These are phyloP conservation scores for Paratilapia polleni DNA, from an alignment of 2,113 vertebrate genomes.

Conservation along the genomic window DNA sequence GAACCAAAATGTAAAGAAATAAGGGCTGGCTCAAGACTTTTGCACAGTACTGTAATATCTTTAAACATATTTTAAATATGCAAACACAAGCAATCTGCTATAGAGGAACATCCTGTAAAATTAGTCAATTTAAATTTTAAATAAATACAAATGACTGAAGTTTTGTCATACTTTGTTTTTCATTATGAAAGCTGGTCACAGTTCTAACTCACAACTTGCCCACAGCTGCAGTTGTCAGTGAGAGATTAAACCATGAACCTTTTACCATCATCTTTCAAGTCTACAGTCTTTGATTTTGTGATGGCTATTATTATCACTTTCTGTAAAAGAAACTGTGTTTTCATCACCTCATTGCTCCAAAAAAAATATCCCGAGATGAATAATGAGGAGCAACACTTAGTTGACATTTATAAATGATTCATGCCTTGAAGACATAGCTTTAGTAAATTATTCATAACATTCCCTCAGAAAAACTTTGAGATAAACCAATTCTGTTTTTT, in stretches of 20 bases:
- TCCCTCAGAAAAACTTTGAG: conserved; percentile 7
- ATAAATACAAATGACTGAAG: not conserved
- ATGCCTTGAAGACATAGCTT: conserved; percentile 37
- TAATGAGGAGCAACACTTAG: conserved; percentile 41
- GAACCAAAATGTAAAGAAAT: not conserved
- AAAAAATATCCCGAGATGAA: conserved; percentile 23
- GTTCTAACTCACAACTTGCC: not conserved
- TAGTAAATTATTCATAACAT: conserved; percentile 57
- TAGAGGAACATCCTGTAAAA: not conserved
- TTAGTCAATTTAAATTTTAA: not conserved
- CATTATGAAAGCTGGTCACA: not conserved
- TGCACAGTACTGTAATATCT: not conserved
- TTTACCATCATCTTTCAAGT: not conserved
- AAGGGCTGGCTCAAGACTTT: not conserved
- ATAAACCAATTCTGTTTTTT: conserved; percentile 25
- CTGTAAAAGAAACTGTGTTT: not conserved
- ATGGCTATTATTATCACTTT: not conserved
- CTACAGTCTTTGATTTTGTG: not conserved
- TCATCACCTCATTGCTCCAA: not conserved
- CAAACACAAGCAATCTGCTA: not conserved
- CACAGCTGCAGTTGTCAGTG: not conserved
- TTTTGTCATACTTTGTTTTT: not conserved
- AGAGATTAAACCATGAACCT: not conserved
- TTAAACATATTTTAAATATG: not conserved
- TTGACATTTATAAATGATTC: conserved; percentile 53